These are phyloP conservation scores for Diuraphis noxia DNA, from an alignment of 1,140 invertebrate species.

Conservation along the genomic window DNA sequence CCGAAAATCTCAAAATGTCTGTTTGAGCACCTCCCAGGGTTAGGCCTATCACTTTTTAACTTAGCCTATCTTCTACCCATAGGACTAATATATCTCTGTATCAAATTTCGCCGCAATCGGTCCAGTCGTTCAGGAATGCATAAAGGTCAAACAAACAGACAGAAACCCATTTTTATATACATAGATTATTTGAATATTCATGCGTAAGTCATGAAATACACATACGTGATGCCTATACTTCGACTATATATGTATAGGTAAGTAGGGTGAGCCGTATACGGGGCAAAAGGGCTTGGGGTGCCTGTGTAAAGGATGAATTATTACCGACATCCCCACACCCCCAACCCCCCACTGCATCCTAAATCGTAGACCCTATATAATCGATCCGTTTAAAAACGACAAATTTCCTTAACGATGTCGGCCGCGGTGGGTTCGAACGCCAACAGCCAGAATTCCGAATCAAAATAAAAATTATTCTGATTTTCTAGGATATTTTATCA, in stretches of 20 bases:
- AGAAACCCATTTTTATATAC: too few relatives aligned
- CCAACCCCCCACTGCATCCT: neutral
- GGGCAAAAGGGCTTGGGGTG: conserved; percentile 4
- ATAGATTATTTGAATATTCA: conserved; percentile 18
- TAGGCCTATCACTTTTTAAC: too few relatives aligned
- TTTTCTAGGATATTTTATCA: neutral
- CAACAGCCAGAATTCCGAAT: neutral
- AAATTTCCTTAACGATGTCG: conserved; percentile 11
- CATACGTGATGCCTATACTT: neutral
- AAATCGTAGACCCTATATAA: conserved; percentile 7
- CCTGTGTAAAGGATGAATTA: conserved; percentile 21
- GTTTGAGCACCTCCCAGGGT: too few relatives aligned
- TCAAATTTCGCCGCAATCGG: too few relatives aligned
- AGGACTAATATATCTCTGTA: too few relatives aligned
- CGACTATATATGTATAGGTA: neutral
- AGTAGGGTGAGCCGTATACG: neutral
- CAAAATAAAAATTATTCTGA: neutral
- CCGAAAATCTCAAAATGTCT: too few relatives aligned
- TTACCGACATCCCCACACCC: neutral
- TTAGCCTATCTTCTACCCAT: too few relatives aligned
- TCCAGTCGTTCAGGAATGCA: too few relatives aligned
- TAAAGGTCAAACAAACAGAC: too few relatives aligned
- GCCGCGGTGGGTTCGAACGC: neutral
- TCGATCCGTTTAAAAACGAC: conserved; percentile 26
- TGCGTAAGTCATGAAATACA: neutral